Evolutionary conservation across 2,797 vertebrate species (phyloP).

Genomic region (Scolopax bukidnonensis): DNA sequence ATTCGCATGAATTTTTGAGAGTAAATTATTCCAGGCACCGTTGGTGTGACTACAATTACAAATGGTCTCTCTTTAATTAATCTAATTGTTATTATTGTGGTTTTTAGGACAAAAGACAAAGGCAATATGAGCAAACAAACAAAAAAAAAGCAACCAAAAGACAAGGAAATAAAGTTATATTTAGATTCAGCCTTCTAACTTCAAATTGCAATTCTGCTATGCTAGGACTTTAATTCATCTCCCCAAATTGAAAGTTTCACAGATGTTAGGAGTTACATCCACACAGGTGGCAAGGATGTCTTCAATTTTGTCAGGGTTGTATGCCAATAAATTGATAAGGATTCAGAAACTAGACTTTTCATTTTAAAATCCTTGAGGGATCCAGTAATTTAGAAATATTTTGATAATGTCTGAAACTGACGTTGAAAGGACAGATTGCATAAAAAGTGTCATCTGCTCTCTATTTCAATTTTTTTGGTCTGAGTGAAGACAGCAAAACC

Average conservation of each 20-base stretch:
- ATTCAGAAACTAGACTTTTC: neutral
- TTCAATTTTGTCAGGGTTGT: neutral
- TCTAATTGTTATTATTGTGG: neutral
- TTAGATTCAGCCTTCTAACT: neutral
- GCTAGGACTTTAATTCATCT: neutral
- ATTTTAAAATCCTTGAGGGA: neutral
- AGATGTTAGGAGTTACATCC: neutral
- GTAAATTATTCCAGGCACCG: neutral
- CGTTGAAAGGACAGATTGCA: constrained; percentile 26
- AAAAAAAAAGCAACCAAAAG: neutral
- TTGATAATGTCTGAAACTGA: neutral
- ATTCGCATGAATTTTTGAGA: neutral
- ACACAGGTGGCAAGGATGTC: neutral
- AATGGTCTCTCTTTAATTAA: neutral
- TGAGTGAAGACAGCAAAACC: neutral
- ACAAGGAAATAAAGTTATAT: neutral
- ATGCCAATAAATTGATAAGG: neutral
- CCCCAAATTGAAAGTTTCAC: neutral
- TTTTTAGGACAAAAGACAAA: neutral
- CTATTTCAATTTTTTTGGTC: neutral
- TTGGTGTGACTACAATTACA: neutral
- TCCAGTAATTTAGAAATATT: neutral
- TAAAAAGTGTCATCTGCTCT: constrained; percentile 2
- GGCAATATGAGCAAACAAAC: neutral
- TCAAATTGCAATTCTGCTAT: neutral